Percentiles rank a stretch among this genome's conserved stretches.
phyloP scores from a whole-genome alignment of 2,797 vertebrate genomes.

The Stomatorhinus walkeri region DNA sequence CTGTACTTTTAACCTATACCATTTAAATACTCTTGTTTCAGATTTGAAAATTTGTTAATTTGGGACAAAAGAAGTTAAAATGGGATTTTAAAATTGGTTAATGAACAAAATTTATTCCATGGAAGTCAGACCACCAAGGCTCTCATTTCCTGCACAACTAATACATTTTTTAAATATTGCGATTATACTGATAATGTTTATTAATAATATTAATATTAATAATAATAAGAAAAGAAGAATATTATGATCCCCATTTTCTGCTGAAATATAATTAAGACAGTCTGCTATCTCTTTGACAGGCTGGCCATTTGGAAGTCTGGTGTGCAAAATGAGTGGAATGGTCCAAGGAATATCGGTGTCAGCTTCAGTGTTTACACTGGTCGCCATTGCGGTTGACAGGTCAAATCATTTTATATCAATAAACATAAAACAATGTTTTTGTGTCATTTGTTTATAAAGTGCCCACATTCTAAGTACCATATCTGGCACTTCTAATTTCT shows the following conservation, averaged over 20 bases:
- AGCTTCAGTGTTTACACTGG: conserved; percentile 86
- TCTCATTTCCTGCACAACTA: not conserved
- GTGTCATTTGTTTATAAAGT: not conserved
- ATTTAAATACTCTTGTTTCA: not conserved
- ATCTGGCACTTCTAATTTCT: not conserved
- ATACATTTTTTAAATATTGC: not conserved
- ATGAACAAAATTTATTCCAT: not conserved
- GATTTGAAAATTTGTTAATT: not conserved
- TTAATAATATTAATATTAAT: not conserved
- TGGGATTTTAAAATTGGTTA: not conserved
- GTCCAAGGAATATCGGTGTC: conserved; percentile 88
- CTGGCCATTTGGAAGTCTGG: conserved; percentile 82
- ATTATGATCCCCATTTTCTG: not conserved
- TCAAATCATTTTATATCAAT: conserved; percentile 38
- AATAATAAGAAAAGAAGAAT: not conserved
- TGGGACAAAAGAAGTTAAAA: not conserved
- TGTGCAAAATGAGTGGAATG: conserved; percentile 84
- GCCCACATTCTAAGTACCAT: not conserved
- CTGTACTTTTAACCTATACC: not conserved
- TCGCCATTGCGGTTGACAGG: conserved; percentile 86
- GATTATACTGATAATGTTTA: not conserved
- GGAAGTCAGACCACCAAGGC: not conserved
- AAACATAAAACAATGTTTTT: not conserved
- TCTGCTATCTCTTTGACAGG: conserved; percentile 53
- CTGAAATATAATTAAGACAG: not conserved